Evolutionary conservation across 2,888 invertebrate species (phyloP), one percentile per base, ranked within the genome.

Genomic region (Lissocephala sabroskyi): DNA sequence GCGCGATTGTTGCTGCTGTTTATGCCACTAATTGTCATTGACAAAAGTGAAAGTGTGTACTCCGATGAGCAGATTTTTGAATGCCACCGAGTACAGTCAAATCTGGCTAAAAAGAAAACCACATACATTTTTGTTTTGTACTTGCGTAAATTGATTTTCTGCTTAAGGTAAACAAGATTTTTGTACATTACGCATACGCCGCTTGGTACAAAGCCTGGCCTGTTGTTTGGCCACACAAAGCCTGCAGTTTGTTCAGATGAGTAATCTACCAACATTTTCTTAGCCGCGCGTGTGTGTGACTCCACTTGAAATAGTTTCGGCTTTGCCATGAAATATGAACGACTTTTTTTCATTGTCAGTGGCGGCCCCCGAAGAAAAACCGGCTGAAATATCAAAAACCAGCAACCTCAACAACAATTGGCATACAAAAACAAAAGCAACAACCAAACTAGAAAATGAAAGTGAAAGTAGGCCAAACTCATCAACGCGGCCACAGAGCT

Each of bases 381-480:
- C 74, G 74, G 68, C 59, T 73, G 36, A 49, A 59, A 48, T 23
- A 39, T 44, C 51, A 56, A 47, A 37, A 19, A 46, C n/a, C n/a
- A n/a, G n/a, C n/a, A 46, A 41, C 18, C 10, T 18, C 10, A 18
- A 37, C 17, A 39, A 17, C 6, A 17, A 14, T 7, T 9, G 18
- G 9, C 2, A 19, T 2, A 17, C 2, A 17, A 4, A 17, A 18
- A 9, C 9, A n/a, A 46, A 40, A 30, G 13, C 49, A 49, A 49
- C 45, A 59, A 54, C 41, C 33, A 49, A 58, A 65, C 56, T 61
- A 68, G 57, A 59, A 67, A 76, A 79, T 61, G 77, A 77, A 78
- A 79, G 78, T 78, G 78, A 79, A 79, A 79, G 78, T 78, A 70
- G 78, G 78, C 73, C 76, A 77, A 70, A 63, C 73, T 67, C 64